Conservation (phyloP, 2,797 vertebrate species). For the Salarias fasciatus region DNA sequence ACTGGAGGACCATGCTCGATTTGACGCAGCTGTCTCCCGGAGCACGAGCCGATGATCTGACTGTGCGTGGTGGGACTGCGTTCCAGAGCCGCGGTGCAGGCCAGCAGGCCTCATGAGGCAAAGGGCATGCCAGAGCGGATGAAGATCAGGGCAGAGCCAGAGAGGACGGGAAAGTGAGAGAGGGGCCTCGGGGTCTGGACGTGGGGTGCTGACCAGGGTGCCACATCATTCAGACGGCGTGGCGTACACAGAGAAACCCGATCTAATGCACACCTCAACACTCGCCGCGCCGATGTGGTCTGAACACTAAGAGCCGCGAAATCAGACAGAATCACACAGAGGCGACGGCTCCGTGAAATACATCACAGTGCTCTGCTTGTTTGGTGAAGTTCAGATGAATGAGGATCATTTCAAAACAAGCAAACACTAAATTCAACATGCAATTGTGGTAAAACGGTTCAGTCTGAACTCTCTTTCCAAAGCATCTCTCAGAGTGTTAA, state of each 20-base stretch:
- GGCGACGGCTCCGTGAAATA: too few relatives aligned
- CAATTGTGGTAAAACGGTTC: too few relatives aligned
- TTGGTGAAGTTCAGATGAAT: too few relatives aligned
- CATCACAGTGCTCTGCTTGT: too few relatives aligned
- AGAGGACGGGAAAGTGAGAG: conserved; percentile 44
- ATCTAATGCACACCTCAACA: conserved; percentile 72
- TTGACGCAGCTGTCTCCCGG: conserved; percentile 63
- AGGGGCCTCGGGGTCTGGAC: conserved; percentile 55
- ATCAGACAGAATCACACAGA: too few relatives aligned
- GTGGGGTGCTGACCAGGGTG: conserved; percentile 61
- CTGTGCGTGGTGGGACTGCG: conserved; percentile 51
- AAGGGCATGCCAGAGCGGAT: conserved; percentile 82
- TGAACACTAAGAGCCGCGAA: too few relatives aligned
- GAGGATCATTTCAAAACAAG: too few relatives aligned
- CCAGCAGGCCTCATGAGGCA: conserved; percentile 69
- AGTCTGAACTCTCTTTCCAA: too few relatives aligned
- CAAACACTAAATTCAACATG: too few relatives aligned
- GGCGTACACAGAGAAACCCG: conserved; percentile 79
- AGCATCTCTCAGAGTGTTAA: too few relatives aligned
- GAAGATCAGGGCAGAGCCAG: conserved; percentile 67
- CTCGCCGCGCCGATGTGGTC: too few relatives aligned
- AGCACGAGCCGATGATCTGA: conserved; percentile 59
- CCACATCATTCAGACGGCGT: conserved; percentile 69
- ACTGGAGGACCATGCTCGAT: conserved; percentile 67
- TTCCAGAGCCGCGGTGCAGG: conserved; percentile 50